Evolutionary conservation across 2,888 invertebrate species (phyloP), one percentile per base, ranked within the genome.

Genomic region (Escarpia spicata): DNA sequence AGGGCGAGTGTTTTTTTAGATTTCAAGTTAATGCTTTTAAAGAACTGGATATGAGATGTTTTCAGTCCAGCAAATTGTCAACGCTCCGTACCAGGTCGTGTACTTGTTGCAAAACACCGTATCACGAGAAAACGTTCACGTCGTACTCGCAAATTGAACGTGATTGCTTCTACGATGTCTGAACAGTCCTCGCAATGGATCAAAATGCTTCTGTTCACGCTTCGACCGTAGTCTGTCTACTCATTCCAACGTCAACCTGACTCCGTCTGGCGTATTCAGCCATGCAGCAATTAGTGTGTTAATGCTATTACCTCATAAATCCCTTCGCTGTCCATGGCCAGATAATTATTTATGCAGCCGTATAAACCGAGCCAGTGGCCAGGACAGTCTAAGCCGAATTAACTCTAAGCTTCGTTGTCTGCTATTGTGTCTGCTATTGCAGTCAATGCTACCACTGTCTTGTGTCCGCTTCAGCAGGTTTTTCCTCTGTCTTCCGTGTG

Each of bases 261-360:
- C 75, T 75, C 4, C 75, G 19, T 26, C n/a, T 0, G 75, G 26
- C 75, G n/a, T 75, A 26, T 15, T 75, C 75, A 75, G 19, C 75
- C 75, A 75, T 26, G 26, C 75, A 75, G n/a, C 75, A 75, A 75
- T 75, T 75, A 75, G 75, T 75, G n/a, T 26, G n/a, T n/a, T 75
- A 75, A 75, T 75, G 75, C 75, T n/a, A 75, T 75, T 75, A 75
- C 19, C 75, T 75, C 75, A 75, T 75, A 75, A 75, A 75, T 75
- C 75, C 75, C 75, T 75, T 75, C 75, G 75, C 75, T 6, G 75
- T 75, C 75, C 75, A n/a, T 19, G 75, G 75, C 75, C 75, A 26
- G n/a, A 2, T 75, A 75, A 75, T 75, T 75, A 75, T 75, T 75
- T 75, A 75, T 75, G 19, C 75, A 75, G 75, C 75, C 75, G 75